Conservation (phyloP, 2,797 vertebrate species). For the Diplodus puntazzo region DNA sequence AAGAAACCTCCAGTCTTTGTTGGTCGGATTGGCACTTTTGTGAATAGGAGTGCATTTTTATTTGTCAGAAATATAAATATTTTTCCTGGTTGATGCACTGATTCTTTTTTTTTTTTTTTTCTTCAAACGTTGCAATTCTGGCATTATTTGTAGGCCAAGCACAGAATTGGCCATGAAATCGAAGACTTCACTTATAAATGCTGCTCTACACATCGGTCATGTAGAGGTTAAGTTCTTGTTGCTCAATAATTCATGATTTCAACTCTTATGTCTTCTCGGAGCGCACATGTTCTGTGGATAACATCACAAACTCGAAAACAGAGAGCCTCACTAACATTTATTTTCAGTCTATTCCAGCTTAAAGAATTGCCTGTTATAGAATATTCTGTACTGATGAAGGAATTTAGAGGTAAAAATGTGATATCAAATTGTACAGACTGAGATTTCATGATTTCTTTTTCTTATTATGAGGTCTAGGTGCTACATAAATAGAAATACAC, state of each 20-base stretch:
- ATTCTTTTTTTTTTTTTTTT: constrained; percentile 38
- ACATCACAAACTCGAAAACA: constrained; percentile 12
- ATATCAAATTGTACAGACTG: not conserved
- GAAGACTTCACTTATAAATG: constrained; percentile 61
- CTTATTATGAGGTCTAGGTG: too few species aligned
- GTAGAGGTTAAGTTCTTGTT: constrained; percentile 62
- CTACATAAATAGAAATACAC: too few species aligned
- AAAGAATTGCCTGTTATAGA: not conserved
- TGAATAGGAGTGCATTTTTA: constrained; percentile 88
- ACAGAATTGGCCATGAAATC: constrained; percentile 57
- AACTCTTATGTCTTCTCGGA: constrained; percentile 65
- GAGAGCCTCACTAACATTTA: not conserved
- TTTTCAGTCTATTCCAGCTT: not conserved
- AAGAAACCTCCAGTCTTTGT: constrained; percentile 86
- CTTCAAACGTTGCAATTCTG: constrained; percentile 59
- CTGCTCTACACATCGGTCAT: constrained; percentile 51
- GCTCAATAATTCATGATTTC: constrained; percentile 57
- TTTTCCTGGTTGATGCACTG: constrained; percentile 67
- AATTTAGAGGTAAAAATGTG: constrained; percentile 16
- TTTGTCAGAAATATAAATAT: constrained; percentile 74
- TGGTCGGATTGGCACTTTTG: constrained; percentile 91
- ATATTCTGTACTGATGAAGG: not conserved
- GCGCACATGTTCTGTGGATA: constrained; percentile 68
- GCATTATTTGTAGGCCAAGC: constrained; percentile 61
- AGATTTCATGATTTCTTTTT: too few species aligned